Percentiles rank a stretch among this genome's conserved stretches.
Evolutionary conservation across 2,113 vertebrate genomes (phyloP).

Genomic region (Mola mola): DNA sequence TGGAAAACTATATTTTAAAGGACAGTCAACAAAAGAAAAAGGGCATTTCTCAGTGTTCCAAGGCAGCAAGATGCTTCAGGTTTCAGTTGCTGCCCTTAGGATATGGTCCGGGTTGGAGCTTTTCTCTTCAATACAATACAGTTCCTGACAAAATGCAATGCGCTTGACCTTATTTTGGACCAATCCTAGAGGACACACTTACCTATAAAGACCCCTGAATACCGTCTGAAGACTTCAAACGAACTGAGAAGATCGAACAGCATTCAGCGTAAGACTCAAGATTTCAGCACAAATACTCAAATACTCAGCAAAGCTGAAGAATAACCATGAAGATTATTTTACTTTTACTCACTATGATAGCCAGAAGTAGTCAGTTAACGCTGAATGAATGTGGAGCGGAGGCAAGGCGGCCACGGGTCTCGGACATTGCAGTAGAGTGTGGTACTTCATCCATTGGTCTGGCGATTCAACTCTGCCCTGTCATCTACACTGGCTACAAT

Average conservation of each 20-base stretch:
- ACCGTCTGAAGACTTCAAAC: conserved; percentile 27
- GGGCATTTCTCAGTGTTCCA: conserved; percentile 36
- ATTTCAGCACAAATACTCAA: neutral
- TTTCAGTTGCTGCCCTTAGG: conserved; percentile 67
- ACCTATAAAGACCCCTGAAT: conserved; percentile 68
- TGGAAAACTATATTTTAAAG: conserved; percentile 55
- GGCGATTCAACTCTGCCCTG: conserved; percentile 76
- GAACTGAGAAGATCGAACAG: conserved; percentile 7
- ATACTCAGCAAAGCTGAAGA: conserved; percentile 24
- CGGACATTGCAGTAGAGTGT: conserved; percentile 76
- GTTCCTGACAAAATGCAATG: conserved; percentile 36
- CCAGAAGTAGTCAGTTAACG: conserved; percentile 49
- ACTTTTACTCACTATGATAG: conserved; percentile 51
- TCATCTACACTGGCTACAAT: conserved; percentile 81
- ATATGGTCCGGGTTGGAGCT: conserved; percentile 29
- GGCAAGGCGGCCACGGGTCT: conserved; percentile 54
- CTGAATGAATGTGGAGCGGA: conserved; percentile 47
- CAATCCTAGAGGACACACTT: conserved; percentile 59
- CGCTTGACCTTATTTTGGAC: conserved; percentile 70
- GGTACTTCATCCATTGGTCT: conserved; percentile 73
- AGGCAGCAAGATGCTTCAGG: conserved; percentile 35
- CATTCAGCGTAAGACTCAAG: neutral
- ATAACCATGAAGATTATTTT: conserved; percentile 52
- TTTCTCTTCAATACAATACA: conserved; percentile 42
- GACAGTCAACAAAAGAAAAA: conserved; percentile 50